Conservation (phyloP, 2,888 invertebrate genomes). For the Pyrgus malvae region DNA sequence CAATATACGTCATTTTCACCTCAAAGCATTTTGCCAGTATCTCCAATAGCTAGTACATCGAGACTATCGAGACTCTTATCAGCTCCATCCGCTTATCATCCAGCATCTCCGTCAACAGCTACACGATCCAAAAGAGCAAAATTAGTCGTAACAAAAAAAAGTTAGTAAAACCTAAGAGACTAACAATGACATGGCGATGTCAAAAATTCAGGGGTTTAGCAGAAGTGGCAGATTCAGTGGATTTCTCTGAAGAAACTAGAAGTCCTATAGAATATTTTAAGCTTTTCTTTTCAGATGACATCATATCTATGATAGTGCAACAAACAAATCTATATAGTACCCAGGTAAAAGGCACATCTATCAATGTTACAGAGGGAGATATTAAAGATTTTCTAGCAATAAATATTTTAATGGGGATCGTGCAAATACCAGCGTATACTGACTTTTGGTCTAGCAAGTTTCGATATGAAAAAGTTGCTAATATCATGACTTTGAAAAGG, state of each 20-base stretch:
- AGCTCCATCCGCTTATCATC: background rate
- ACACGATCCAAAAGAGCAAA: background rate
- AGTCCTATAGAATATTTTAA: constrained; percentile 15
- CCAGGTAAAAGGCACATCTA: constrained; percentile 11
- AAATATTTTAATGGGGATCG: background rate
- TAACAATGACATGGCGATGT: background rate
- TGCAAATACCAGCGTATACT: background rate
- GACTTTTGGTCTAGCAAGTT: constrained; percentile 2
- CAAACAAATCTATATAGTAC: constrained; percentile 23
- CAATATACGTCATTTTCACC: too few species aligned
- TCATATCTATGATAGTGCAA: constrained; percentile 7
- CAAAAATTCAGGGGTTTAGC: background rate
- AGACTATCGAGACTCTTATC: too few species aligned
- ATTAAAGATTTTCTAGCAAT: background rate
- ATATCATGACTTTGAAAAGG: constrained; percentile 32
- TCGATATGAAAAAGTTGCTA: constrained; percentile 29
- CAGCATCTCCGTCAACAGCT: background rate
- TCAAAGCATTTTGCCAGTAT: too few species aligned
- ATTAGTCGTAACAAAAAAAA: background rate
- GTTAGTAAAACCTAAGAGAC: background rate
- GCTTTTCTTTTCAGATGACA: constrained; percentile 22
- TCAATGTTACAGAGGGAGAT: constrained; percentile 29
- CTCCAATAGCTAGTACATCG: too few species aligned
- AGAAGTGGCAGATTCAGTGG: background rate
- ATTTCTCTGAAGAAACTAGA: background rate